phyloP scores from a whole-genome alignment of 2,797 vertebrate species.

The Xiphophorus birchmanni region DNA sequence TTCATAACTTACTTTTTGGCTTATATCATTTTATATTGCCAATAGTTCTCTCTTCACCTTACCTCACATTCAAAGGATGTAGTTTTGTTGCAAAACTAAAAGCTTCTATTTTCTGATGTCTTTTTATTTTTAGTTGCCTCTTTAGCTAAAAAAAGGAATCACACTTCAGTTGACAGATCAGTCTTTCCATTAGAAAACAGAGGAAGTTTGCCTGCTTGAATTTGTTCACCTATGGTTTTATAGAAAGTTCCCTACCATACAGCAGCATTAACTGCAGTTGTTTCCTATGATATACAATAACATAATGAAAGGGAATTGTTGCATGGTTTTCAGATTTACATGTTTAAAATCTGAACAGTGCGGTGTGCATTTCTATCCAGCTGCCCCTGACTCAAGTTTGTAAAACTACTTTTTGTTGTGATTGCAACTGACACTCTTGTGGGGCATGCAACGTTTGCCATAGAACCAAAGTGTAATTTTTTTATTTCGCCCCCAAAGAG shows the following conservation, averaged over 20 bases:
- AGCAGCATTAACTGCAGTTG: neutral
- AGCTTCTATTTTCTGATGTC: slow-evolving; percentile 3
- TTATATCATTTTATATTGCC: neutral
- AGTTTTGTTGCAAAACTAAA: slow-evolving; percentile 15
- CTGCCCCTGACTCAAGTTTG: neutral
- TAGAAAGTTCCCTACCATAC: neutral
- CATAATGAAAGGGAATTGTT: too few relatives aligned
- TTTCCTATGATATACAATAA: neutral
- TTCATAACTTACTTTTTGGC: neutral
- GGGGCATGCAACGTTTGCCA: neutral
- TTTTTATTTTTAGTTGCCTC: slow-evolving; percentile 41
- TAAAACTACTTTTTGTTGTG: neutral
- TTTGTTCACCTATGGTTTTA: neutral
- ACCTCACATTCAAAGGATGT: neutral
- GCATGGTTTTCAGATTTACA: neutral
- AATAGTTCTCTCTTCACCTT: neutral
- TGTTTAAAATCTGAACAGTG: neutral
- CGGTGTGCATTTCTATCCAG: neutral
- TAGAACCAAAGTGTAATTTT: neutral
- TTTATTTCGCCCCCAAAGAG: neutral
- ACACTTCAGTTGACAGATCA: slow-evolving; percentile 38
- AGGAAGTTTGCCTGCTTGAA: slow-evolving; percentile 40
- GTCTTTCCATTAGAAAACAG: slow-evolving; percentile 27
- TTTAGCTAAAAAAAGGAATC: slow-evolving; percentile 53
- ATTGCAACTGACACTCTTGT: neutral